phyloP scores from a whole-genome alignment of 2,113 vertebrate species.

The Octodon degus region DNA sequence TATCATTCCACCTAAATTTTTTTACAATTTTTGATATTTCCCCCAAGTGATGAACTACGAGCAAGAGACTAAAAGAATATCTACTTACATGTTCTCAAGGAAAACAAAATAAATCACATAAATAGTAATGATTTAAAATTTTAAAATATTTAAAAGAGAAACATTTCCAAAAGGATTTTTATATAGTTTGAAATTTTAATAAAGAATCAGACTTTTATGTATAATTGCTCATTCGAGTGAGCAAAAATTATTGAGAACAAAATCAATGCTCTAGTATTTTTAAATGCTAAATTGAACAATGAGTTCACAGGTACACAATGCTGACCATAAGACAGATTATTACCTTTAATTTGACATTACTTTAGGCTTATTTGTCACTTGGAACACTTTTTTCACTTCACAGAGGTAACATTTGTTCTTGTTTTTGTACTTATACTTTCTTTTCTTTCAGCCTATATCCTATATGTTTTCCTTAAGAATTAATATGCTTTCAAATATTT shows the following conservation, averaged over 20 bases:
- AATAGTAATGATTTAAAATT: neutral
- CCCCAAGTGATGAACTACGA: neutral
- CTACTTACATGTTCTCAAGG: neutral
- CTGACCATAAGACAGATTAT: neutral
- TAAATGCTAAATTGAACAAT: neutral
- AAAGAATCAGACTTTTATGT: neutral
- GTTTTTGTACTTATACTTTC: neutral
- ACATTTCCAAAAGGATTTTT: neutral
- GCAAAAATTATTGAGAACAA: neutral
- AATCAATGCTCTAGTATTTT: neutral
- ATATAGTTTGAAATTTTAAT: neutral
- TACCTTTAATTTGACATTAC: neutral
- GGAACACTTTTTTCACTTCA: neutral
- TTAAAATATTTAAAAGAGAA: neutral
- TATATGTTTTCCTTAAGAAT: neutral
- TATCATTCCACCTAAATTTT: neutral
- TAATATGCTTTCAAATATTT: neutral
- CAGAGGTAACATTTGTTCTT: neutral
- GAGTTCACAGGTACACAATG: rapidly evolving
- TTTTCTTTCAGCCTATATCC: neutral
- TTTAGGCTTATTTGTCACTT: neutral
- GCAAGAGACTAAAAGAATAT: neutral
- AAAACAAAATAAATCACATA: neutral
- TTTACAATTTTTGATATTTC: neutral
- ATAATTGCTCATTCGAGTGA: neutral